Evolutionary conservation across 2,113 vertebrate species (phyloP).

Genomic region (Chascanopsetta lugubris): DNA sequence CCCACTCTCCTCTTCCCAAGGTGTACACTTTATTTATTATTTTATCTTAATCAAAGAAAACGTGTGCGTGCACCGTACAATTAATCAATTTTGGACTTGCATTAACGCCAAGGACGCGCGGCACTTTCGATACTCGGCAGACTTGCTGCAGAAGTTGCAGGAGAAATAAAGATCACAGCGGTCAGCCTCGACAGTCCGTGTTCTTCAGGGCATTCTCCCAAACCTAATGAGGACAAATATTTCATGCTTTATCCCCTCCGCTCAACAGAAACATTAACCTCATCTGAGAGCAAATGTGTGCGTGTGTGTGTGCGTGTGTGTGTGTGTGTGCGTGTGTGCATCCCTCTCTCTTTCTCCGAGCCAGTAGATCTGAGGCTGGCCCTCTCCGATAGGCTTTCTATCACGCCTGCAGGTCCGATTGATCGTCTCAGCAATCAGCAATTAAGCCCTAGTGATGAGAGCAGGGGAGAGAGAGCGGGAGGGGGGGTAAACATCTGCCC

Average conservation of each 20-base stretch:
- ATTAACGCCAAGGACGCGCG: constrained; percentile 49
- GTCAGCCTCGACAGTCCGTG: constrained; percentile 24
- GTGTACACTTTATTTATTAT: constrained; percentile 28
- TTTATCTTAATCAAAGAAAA: constrained; percentile 36
- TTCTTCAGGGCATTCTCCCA: constrained; percentile 43
- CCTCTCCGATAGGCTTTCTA: constrained; percentile 62
- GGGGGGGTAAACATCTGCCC: constrained; percentile 44
- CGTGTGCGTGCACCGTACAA: not conserved
- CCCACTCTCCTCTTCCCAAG: constrained; percentile 5
- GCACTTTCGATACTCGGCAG: constrained; percentile 11
- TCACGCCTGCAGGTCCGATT: constrained; percentile 76
- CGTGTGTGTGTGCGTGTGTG: constrained; percentile 15
- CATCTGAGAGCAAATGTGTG: constrained; percentile 49
- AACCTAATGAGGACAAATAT: constrained; percentile 55
- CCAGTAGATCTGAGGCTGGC: constrained; percentile 39
- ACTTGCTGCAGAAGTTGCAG: constrained; percentile 37
- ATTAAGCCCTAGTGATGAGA: constrained; percentile 83
- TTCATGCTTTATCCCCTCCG: constrained; percentile 51
- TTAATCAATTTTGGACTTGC: constrained; percentile 60
- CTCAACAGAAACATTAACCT: constrained; percentile 59
- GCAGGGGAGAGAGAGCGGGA: constrained; percentile 40
- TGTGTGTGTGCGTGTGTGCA: constrained; percentile 12
- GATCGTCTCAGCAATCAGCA: constrained; percentile 80
- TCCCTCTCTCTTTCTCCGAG: constrained; percentile 39
- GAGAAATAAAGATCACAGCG: constrained; percentile 52